Evolutionary conservation across 30 jellyfish, hydroid and myxozoan genomes (phyloP).

Genomic region (Euphysa ruthae): DNA sequence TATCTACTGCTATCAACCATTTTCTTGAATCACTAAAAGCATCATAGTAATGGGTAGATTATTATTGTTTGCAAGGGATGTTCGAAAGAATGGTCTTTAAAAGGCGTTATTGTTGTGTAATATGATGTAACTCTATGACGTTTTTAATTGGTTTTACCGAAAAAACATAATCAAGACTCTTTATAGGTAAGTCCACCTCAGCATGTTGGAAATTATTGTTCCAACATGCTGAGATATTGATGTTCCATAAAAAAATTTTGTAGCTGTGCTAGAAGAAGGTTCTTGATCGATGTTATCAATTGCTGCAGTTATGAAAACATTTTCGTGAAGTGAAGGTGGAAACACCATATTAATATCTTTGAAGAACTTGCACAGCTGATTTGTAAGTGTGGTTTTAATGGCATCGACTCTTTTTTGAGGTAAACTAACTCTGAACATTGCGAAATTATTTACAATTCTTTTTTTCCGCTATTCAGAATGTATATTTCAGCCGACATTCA

Average conservation of each 20-base stretch:
- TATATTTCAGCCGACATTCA: background rate
- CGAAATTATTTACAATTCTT: background rate
- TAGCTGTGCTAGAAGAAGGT: background rate
- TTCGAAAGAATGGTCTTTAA: background rate
- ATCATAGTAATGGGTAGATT: background rate
- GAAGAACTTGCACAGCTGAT: too few relatives aligned
- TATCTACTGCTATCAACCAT: background rate
- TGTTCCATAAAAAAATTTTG: background rate
- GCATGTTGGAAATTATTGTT: background rate
- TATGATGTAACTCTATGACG: background rate
- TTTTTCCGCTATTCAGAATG: background rate
- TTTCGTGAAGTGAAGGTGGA: background rate
- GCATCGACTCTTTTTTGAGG: background rate
- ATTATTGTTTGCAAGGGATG: background rate
- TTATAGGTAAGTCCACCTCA: background rate
- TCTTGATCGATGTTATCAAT: background rate
- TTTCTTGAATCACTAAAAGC: background rate
- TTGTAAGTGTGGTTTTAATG: too few relatives aligned
- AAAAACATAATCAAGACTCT: background rate
- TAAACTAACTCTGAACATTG: background rate
- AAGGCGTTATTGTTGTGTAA: background rate
- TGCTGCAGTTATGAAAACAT: background rate
- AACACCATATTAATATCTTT: background rate
- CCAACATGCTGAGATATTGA: too few relatives aligned
- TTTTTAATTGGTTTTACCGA: background rate